These are phyloP conservation scores for Chaitophorus viminalis DNA, from an alignment of 2,888 invertebrate species.

Conservation along the genomic window DNA sequence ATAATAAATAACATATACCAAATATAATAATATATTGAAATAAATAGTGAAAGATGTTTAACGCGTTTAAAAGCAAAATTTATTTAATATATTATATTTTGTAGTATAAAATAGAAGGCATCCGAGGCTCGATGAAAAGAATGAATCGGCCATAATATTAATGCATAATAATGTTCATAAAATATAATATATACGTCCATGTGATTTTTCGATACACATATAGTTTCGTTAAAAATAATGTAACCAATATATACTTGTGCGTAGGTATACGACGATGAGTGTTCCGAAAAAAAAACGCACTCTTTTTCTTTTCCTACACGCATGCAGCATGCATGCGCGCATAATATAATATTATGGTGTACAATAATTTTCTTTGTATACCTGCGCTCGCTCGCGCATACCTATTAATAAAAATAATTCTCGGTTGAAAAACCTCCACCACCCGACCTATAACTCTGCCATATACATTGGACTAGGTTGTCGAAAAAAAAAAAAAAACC, in stretches of 20 bases:
- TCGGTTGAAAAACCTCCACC: conserved; percentile 6
- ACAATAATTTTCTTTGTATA: background rate
- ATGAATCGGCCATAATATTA: conserved; percentile 20
- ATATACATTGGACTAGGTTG: conserved; percentile 7
- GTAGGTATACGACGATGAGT: background rate
- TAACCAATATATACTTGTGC: background rate
- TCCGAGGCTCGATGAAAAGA: background rate
- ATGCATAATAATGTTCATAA: no score
- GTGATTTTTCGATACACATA: conserved; percentile 19
- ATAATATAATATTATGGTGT: background rate
- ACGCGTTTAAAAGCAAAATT: conserved; percentile 23
- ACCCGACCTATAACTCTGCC: background rate
- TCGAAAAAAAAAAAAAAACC: conserved; percentile 18
- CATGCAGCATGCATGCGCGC: background rate
- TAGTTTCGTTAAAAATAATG: background rate
- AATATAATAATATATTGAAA: background rate
- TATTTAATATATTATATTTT: background rate
- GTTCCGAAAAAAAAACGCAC: background rate
- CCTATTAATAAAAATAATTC: conserved; percentile 31
- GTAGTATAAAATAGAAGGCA: background rate
- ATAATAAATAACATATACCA: conserved; percentile 10
- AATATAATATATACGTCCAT: background rate
- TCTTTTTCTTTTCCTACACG: background rate
- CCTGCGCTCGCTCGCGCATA: background rate
- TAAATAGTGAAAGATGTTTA: conserved; percentile 14